Evolutionary conservation across 2,113 vertebrate genomes (phyloP).

Genomic region (Campylomormyrus tamandua): DNA sequence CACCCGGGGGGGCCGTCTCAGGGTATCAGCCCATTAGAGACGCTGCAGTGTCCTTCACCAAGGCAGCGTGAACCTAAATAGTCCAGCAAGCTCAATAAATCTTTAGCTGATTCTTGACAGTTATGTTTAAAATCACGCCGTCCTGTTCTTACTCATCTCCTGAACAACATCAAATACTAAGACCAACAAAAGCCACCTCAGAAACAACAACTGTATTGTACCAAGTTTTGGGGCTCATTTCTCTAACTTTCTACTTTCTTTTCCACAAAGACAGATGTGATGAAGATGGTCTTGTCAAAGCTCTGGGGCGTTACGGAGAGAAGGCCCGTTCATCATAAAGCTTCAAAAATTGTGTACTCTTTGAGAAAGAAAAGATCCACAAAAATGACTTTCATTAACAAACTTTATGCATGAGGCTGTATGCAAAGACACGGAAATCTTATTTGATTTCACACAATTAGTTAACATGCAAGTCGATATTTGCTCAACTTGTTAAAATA

Average conservation of each 20-base stretch:
- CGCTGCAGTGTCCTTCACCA: not conserved
- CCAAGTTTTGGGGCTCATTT: not conserved
- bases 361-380: not conserved
- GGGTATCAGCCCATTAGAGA: not conserved
- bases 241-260: not conserved
- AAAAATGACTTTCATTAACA: not conserved
- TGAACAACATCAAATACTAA: not conserved
- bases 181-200: constrained; percentile 2
- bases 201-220: not conserved
- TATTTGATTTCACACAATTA: not conserved
- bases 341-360: not conserved
- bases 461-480: not conserved
- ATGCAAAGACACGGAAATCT: not conserved
- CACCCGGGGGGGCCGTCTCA: constrained; percentile 12
- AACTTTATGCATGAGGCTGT: not conserved
- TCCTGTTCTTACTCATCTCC: not conserved
- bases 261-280: not conserved
- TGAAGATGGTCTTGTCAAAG: not conserved
- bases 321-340: not conserved
- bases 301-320: not conserved
- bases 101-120: not conserved
- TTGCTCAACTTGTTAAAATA: not conserved
- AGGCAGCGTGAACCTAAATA: not conserved
- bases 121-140: not conserved
- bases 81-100: not conserved